phyloP scores from a whole-genome alignment of 2,888 invertebrate genomes.

The Cyclophora punctaria region DNA sequence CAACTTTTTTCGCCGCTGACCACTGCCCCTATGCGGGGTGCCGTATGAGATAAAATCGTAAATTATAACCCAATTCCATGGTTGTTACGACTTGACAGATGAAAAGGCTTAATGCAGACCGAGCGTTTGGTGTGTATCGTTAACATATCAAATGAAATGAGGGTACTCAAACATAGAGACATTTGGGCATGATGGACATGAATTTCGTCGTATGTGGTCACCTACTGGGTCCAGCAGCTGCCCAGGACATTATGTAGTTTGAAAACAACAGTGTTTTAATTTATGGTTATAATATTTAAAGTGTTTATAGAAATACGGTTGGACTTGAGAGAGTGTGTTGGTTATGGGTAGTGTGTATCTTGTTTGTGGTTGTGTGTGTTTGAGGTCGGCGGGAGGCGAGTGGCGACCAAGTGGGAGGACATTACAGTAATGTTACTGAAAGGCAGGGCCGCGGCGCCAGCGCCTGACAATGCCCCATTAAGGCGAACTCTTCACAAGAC shows the following conservation, averaged over 20 bases:
- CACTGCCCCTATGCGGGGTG: conserved; percentile 69
- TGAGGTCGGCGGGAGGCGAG: conserved; percentile 27
- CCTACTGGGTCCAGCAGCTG: conserved; percentile 16
- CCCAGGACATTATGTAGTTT: conserved; percentile 15
- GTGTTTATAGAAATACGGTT: neutral
- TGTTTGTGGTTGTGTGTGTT: conserved; percentile 16
- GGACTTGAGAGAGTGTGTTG: neutral
- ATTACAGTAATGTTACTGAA: conserved; percentile 38
- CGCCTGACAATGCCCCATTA: conserved; percentile 43
- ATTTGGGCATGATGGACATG: conserved; percentile 56
- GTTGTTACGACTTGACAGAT: conserved; percentile 72
- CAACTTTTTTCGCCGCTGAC: conserved; percentile 61
- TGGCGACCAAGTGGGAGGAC: conserved; percentile 28
- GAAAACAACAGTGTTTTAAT: conserved; percentile 10
- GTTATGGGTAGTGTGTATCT: conserved; percentile 1
- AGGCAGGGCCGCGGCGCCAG: conserved; percentile 33
- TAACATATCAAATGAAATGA: conserved; percentile 64
- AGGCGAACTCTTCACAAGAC: conserved; percentile 29
- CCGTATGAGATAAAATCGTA: conserved; percentile 70
- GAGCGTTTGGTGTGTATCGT: conserved; percentile 58
- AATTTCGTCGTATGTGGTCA: conserved; percentile 31
- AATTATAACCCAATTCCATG: conserved; percentile 74
- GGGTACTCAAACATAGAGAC: conserved; percentile 52
- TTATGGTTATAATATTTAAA: no score
- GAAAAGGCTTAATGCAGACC: conserved; percentile 66